phyloP scores from a whole-genome alignment of 2,113 vertebrate species.

The Campylorhamphus procurvoides region DNA sequence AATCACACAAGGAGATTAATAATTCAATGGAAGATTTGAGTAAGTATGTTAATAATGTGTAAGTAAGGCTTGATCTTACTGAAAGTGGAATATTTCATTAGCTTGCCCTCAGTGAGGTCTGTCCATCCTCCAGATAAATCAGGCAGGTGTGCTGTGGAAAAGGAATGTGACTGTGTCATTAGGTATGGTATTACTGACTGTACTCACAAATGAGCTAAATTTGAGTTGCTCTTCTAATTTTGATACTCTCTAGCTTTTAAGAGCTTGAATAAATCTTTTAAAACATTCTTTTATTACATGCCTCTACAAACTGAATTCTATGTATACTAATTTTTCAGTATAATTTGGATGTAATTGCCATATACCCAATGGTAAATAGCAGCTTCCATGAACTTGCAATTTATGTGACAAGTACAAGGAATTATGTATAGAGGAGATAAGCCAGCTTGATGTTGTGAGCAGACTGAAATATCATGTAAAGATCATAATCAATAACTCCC shows the following conservation, averaged over 20 bases:
- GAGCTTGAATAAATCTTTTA: background rate
- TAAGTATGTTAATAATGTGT: background rate
- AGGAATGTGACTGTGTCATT: background rate
- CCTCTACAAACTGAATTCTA: background rate
- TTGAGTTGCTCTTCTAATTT: background rate
- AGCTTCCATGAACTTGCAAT: background rate
- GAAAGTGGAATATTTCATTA: background rate
- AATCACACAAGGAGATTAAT: background rate
- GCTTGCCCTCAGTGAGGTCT: background rate
- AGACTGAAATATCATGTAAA: background rate
- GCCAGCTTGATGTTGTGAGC: background rate
- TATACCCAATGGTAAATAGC: background rate
- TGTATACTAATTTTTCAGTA: background rate
- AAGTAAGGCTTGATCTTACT: background rate
- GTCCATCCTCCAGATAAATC: background rate
- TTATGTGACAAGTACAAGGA: background rate
- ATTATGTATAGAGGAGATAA: background rate
- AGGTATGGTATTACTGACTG: background rate
- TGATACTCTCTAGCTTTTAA: background rate
- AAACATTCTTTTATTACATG: background rate
- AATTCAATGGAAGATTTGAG: background rate
- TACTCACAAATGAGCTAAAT: background rate
- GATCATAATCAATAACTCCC: background rate
- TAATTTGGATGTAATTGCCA: background rate
- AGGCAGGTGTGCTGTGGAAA: background rate